Base-by-base conservation (phyloP, 2,888 invertebrate genomes). In the Colletes collaris region DNA sequence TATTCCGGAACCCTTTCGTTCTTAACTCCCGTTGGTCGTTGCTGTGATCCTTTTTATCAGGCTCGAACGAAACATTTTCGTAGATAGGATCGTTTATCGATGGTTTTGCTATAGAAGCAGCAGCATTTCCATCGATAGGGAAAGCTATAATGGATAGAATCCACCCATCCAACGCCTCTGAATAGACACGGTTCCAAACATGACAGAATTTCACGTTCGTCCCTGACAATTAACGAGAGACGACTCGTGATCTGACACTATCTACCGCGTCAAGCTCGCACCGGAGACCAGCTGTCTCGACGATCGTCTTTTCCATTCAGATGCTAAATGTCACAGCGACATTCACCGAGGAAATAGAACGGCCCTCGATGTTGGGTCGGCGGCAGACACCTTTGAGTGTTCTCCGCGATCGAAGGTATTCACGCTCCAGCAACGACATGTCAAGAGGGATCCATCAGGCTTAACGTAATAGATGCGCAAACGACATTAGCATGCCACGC, bases 381-480 rank as follows among this genome's bases (percentile, higher is more conserved):
- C 67, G 72, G 67, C 67, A 83, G 79, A 72, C 84, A 84, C 76
- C 86, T 86, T 81, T 68, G 81, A 83, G 79, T 70, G 76, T 79
- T 76, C 82, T 63, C 68, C 59, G 71, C 73, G 83, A 87, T 85
- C 87, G 85, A 69, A 85, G 86, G 83, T 73, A 87, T 87, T 86
- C 84, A 84, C 66, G 87, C 82, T 83, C 60, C 79, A 75, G 84
- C 82, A 88, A 86, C 85, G 89, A 89, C 89, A 89, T 88, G 90
- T 91, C 91, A 89, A 89, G 90, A 88, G 88, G 90, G 90, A 92
- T 92, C 91, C 91, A 86, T 92, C 92, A 88, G 87, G 90, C 92
- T 92, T 92, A 92, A 86, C 88, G 90, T 92, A 92, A 92, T 92
- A 90, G 92, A 92, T 92, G 92, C 92, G 89, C 84, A 86, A 89